Percentiles rank a stretch among this genome's conserved stretches.
These are phyloP conservation scores for Zaprionus kolodkinae DNA, from an alignment of 1,140 invertebrate genomes.

Conservation along the genomic window DNA sequence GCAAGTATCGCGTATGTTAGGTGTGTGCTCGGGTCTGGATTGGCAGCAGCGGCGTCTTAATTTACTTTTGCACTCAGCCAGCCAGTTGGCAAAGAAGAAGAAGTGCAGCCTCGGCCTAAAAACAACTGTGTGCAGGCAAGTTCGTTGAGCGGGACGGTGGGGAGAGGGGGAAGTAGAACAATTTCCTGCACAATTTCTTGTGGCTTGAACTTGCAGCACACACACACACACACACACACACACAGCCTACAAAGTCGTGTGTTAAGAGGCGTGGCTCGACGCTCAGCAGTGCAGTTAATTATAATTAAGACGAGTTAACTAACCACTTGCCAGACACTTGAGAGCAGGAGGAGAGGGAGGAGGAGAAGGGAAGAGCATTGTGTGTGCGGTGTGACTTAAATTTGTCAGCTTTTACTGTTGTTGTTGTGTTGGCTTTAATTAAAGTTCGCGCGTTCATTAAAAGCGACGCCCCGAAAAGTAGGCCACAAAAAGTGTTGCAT, in stretches of 20 bases:
- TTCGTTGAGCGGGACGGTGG: not conserved
- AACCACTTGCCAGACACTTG: slow-evolving; percentile 71
- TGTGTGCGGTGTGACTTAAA: slow-evolving; percentile 45
- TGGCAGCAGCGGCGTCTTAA: slow-evolving; percentile 68
- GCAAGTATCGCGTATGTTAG: slow-evolving; percentile 46
- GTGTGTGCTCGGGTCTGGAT: slow-evolving; percentile 8
- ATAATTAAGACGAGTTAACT: slow-evolving; percentile 84
- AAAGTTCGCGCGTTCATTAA: slow-evolving; percentile 72
- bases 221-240: not conserved
- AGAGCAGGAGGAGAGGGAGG: slow-evolving; percentile 19
- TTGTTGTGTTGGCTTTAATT: slow-evolving; percentile 50
- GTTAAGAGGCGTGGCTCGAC: slow-evolving; percentile 21
- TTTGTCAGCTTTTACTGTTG: slow-evolving; percentile 49
- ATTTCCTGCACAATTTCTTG: slow-evolving; percentile 75
- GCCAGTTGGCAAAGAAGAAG: slow-evolving; percentile 73
- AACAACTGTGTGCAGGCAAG: slow-evolving; percentile 22
- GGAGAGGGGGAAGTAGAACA: slow-evolving; percentile 29
- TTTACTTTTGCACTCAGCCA: slow-evolving; percentile 78
- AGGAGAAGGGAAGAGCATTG: not conserved
- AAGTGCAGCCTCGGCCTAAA: slow-evolving; percentile 60
- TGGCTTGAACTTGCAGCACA: slow-evolving; percentile 64
- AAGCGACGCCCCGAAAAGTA: slow-evolving; percentile 55
- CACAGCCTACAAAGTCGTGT: not conserved
- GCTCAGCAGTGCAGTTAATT: slow-evolving; percentile 80
- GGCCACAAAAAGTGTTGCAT: slow-evolving; percentile 77